These are phyloP conservation scores for Lypha dubia DNA, from an alignment of 2,888 invertebrate species.

Conservation along the genomic window DNA sequence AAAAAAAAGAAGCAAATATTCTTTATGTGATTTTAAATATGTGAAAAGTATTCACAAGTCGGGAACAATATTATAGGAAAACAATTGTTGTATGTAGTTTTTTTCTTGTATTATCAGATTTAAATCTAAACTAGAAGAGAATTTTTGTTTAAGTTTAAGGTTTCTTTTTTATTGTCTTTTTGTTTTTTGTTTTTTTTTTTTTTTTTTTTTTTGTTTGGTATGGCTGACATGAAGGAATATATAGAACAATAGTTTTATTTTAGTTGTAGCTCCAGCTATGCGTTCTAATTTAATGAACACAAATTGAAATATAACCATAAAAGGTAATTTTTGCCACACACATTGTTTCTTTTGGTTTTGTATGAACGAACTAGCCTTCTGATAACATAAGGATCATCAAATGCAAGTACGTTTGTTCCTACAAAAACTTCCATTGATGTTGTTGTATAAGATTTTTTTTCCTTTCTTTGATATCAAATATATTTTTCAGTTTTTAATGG, in stretches of 20 bases:
- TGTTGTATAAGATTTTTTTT: constrained; percentile 7
- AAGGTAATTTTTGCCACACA: constrained; percentile 74
- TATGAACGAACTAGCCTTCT: constrained; percentile 43
- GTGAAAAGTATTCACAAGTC: constrained; percentile 69
- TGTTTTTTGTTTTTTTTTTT: too few relatives aligned
- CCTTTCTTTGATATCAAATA: constrained; percentile 12
- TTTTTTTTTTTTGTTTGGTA: too few relatives aligned
- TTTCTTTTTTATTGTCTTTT: too few relatives aligned
- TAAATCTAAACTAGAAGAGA: constrained; percentile 69
- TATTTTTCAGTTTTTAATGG: constrained; percentile 43
- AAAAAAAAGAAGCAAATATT: constrained; percentile 30
- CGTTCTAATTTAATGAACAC: constrained; percentile 79
- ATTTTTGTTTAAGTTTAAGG: constrained; percentile 22
- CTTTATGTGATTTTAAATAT: constrained; percentile 71
- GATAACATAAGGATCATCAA: constrained; percentile 68
- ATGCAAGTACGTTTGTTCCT: constrained; percentile 13
- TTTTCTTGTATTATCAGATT: constrained; percentile 62
- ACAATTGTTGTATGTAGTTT: constrained; percentile 58
- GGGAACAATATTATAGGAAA: constrained; percentile 43
- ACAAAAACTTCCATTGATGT: constrained; percentile 10
- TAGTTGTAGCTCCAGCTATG: constrained; percentile 63
- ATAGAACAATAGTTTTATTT: constrained; percentile 71
- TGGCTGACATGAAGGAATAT: constrained; percentile 45
- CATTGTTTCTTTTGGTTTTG: constrained; percentile 40
- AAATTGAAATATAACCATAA: constrained; percentile 79